These are phyloP conservation scores for Drosophila nannoptera DNA, from an alignment of 1,140 invertebrate species.

Conservation along the genomic window DNA sequence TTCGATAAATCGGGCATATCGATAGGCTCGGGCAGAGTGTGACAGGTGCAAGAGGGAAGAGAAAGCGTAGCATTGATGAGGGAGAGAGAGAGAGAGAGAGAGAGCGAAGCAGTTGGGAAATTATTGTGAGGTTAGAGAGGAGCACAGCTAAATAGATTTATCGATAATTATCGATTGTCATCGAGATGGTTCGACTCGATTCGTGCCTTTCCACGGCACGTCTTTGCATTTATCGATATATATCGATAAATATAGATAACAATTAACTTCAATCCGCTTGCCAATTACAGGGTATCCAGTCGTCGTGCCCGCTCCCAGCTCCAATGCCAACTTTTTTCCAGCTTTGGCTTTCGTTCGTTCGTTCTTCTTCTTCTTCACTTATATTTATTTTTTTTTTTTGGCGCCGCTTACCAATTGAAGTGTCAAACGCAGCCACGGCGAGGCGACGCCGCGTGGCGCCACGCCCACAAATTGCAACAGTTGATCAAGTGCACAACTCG, in stretches of 20 bases:
- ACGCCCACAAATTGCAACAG: conserved; percentile 67
- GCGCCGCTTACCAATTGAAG: conserved; percentile 63
- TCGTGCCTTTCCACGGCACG: too few species aligned
- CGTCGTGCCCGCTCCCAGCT: not conserved
- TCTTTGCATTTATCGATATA: too few species aligned
- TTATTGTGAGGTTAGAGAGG: too few species aligned
- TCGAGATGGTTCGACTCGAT: too few species aligned
- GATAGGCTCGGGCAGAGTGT: not conserved
- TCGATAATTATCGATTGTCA: too few species aligned
- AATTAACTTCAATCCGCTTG: not conserved
- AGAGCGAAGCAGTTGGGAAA: not conserved
- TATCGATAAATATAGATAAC: too few species aligned
- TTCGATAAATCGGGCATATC: not conserved
- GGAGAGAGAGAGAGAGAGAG: not conserved
- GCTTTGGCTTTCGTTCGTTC: not conserved
- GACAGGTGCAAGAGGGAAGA: not conserved
- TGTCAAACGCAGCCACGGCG: conserved; percentile 61
- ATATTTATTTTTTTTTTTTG: conserved; percentile 1
- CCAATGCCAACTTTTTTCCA: not conserved
- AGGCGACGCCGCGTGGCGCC: conserved; percentile 66
- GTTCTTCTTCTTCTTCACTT: too few species aligned
- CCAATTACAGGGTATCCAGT: not conserved
- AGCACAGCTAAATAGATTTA: too few species aligned
- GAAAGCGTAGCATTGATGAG: not conserved
- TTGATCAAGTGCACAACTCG: conserved; percentile 70